These are phyloP conservation scores for Odontothrips loti DNA, from an alignment of 2,888 invertebrate genomes.

Conservation along the genomic window DNA sequence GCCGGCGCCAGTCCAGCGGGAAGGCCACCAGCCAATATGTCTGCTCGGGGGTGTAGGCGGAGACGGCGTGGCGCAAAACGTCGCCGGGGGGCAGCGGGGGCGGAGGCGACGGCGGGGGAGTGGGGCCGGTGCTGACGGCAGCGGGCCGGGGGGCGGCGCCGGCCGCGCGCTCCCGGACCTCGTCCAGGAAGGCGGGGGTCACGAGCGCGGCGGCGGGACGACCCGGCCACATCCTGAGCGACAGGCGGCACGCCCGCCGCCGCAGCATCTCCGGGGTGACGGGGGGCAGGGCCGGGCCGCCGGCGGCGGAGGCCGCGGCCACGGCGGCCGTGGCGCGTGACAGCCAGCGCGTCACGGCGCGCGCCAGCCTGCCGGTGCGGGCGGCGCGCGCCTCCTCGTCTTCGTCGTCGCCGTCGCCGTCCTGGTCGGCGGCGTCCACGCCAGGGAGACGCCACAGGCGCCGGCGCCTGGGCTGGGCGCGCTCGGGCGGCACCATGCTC, in stretches of 20 bases:
- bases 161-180: neutral
- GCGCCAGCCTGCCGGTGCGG: neutral
- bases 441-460: slow-evolving; percentile 3
- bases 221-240: neutral
- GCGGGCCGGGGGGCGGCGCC: neutral
- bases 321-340: slow-evolving; percentile 34
- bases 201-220: slow-evolving; percentile 2
- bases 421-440: neutral
- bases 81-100: neutral
- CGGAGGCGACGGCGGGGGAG: neutral
- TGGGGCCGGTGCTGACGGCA: neutral
- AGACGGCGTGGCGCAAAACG: slow-evolving; percentile 37
- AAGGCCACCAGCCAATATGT: slow-evolving; percentile 48
- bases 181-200: neutral
- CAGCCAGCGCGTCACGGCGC: slow-evolving; percentile 27
- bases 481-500: slow-evolving; percentile 27
- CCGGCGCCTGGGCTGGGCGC: slow-evolving; percentile 21
- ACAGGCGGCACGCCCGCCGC: neutral
- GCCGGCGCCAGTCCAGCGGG: slow-evolving; percentile 48
- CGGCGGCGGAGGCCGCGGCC: neutral
- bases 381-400: neutral
- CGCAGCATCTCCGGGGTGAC: neutral
- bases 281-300: neutral
- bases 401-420: neutral
- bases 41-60: slow-evolving; percentile 46